phyloP scores from a whole-genome alignment of 2,888 invertebrate species.

The Napeogenes inachia region DNA sequence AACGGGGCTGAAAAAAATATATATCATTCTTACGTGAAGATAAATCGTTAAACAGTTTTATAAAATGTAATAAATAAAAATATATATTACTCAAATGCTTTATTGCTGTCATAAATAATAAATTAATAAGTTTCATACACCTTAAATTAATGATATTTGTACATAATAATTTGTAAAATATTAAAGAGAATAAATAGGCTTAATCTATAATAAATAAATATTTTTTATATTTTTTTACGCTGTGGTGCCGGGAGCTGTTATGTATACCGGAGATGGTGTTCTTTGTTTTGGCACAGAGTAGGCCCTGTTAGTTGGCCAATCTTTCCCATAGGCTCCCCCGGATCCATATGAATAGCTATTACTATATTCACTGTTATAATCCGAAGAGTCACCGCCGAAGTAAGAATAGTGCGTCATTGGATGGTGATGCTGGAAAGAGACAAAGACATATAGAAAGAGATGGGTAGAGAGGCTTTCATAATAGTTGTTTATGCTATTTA shows the following conservation, averaged over 20 bases:
- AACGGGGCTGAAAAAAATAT: too few relatives aligned
- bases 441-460: neutral
- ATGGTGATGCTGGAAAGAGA: slow-evolving; percentile 53
- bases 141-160: neutral
- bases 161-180: neutral
- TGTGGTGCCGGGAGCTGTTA: slow-evolving; percentile 61
- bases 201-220: neutral
- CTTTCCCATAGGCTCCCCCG: slow-evolving; percentile 61
- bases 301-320: slow-evolving; percentile 70
- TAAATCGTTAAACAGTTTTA: too few relatives aligned
- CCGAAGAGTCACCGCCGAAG: slow-evolving; percentile 57
- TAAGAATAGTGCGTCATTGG: slow-evolving; percentile 62
- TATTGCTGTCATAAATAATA: neutral
- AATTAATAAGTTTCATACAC: neutral
- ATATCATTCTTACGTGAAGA: too few relatives aligned
- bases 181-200: neutral
- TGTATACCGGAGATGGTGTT: slow-evolving; percentile 55
- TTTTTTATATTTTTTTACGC: slow-evolving; percentile 24
- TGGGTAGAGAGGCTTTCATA: neutral
- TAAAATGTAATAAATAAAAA: too few relatives aligned
- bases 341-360: slow-evolving; percentile 60
- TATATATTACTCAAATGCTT: too few relatives aligned
- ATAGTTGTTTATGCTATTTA: slow-evolving; percentile 7
- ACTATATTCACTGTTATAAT: slow-evolving; percentile 63
- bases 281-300: slow-evolving; percentile 59